Conservation (phyloP, 1,140 invertebrate genomes). For the Marisa cornuarietis region DNA sequence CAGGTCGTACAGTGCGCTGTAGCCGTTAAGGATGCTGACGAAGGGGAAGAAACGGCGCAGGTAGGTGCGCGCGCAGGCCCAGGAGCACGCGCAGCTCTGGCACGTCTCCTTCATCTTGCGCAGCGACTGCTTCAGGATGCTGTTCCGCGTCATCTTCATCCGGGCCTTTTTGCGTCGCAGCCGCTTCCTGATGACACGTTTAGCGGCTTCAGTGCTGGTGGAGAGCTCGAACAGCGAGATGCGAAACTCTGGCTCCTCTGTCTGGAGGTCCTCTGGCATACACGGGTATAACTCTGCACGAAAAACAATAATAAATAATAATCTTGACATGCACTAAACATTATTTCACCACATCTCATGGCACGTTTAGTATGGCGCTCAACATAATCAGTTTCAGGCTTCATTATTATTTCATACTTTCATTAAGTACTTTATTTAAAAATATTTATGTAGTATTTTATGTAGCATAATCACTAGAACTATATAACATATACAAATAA, state of each 20-base stretch:
- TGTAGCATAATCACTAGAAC: no score
- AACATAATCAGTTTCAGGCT: no score
- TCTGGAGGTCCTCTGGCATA: constrained; percentile 4
- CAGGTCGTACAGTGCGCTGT: constrained; percentile 62
- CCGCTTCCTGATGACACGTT: constrained; percentile 7
- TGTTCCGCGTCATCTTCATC: constrained; percentile 15
- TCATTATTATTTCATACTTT: no score
- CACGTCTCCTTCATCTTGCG: constrained; percentile 25
- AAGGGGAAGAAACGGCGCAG: constrained; percentile 57
- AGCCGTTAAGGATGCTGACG: constrained; percentile 60
- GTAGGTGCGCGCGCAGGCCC: constrained; percentile 24
- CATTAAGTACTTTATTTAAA: no score
- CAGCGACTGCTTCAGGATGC: constrained; percentile 26
- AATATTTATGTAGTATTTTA: no score
- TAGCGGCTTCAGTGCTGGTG: constrained; percentile 4
- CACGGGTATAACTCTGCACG: constrained; percentile 28
- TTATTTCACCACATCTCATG: neutral
- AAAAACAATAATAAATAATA: neutral
- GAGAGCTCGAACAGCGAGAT: constrained; percentile 21
- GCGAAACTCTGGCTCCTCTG: constrained; percentile 14
- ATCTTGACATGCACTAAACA: neutral
- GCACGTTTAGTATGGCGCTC: neutral
- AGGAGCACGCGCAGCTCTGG: constrained; percentile 31
- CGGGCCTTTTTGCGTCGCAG: constrained; percentile 21
- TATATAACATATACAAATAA: no score